phyloP scores from a whole-genome alignment of 2,888 invertebrate genomes.

The Oxytorus armatus region DNA sequence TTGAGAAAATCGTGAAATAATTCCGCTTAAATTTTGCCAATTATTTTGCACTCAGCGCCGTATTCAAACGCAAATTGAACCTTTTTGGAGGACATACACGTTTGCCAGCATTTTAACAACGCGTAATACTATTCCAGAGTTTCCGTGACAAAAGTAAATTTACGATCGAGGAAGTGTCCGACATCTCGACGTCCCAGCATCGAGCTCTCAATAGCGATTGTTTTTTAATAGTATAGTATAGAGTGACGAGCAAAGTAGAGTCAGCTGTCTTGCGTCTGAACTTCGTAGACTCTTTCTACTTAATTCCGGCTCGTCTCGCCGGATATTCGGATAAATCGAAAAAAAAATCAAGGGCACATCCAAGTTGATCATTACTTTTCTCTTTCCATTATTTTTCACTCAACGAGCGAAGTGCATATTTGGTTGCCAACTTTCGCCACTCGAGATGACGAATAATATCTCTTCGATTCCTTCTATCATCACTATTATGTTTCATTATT shows the following conservation, averaged over 20 bases:
- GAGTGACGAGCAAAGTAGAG: constrained; percentile 18
- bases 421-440: no score
- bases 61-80: constrained; percentile 11
- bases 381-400: not conserved
- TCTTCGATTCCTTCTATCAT: no score
- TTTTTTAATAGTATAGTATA: no score
- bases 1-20: not conserved
- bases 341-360: no score
- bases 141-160: constrained; percentile 38
- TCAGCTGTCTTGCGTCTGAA: constrained; percentile 2
- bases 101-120: constrained; percentile 18
- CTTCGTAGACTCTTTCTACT: constrained; percentile 7
- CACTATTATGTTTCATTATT: no score
- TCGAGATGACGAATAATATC: no score
- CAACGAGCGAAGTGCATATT: no score
- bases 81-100: constrained; percentile 19
- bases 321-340: not conserved
- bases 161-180: constrained; percentile 36
- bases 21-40: not conserved
- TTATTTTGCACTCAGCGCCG: not conserved
- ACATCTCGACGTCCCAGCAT: constrained; percentile 17
- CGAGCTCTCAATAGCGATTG: constrained; percentile 30
- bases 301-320: not conserved
- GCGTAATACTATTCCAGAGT: not conserved
- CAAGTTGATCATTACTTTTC: no score